Evolutionary conservation across 2,888 invertebrate genomes (phyloP).

Genomic region (Seira musarum): DNA sequence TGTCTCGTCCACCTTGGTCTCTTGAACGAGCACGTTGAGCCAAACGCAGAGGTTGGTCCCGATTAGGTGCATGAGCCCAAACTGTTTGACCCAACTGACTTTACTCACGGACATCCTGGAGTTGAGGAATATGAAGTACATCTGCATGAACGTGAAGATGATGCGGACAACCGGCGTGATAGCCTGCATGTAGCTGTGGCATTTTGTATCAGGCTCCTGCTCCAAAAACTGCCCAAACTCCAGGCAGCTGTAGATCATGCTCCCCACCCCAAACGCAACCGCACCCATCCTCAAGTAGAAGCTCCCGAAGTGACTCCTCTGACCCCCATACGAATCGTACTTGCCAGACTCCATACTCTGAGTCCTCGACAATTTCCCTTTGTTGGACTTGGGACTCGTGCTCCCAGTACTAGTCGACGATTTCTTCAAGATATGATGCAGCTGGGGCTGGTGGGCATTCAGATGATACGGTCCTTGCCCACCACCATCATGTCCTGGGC

Average conservation of each 20-base stretch:
- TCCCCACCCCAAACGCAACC: constrained; percentile 95
- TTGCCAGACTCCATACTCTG: constrained; percentile 45
- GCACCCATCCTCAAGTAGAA: constrained; percentile 68
- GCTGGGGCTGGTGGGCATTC: background rate
- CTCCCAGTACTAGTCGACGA: background rate
- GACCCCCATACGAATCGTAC: constrained; percentile 32
- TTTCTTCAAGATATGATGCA: background rate
- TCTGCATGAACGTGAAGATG: constrained; percentile 97
- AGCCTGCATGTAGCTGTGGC: constrained; percentile 91
- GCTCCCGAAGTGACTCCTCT: constrained; percentile 74
- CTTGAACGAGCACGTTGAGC: constrained; percentile 74
- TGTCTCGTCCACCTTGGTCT: too few species aligned
- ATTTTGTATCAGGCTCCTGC: constrained; percentile 89
- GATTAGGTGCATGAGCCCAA: constrained; percentile 77
- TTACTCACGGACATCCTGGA: constrained; percentile 67
- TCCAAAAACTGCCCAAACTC: constrained; percentile 97
- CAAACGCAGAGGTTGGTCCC: constrained; percentile 75
- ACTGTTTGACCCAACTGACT: constrained; percentile 72
- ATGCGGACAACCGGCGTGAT: constrained; percentile 93
- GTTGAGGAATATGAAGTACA: constrained; percentile 98
- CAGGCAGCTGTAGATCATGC: constrained; percentile 96
- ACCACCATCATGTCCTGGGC: constrained; percentile 44
- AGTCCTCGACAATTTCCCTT: constrained; percentile 46
- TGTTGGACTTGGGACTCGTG: constrained; percentile 17
- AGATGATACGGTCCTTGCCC: background rate